Conservation (phyloP, 2,113 vertebrate genomes). For the Tachysurus fulvidraco region DNA sequence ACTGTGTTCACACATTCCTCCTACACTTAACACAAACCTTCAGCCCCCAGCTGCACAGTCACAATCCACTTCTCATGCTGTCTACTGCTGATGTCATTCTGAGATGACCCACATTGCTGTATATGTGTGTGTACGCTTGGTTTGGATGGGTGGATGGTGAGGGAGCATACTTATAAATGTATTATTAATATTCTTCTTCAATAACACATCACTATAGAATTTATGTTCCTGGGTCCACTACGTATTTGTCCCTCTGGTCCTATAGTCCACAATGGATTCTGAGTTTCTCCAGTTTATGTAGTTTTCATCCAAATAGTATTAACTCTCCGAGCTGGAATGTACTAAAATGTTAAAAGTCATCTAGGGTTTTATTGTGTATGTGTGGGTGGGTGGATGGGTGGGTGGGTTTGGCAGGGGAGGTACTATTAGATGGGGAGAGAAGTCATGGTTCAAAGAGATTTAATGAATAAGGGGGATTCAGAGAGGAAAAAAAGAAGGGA, state of each 20-base stretch:
- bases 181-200: constrained; percentile 20
- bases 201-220: constrained; percentile 22
- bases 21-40: constrained; percentile 46
- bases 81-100: constrained; percentile 8
- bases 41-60: constrained; percentile 30
- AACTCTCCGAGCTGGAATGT: not conserved
- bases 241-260: constrained; percentile 25
- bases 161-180: not conserved
- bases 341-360: constrained; percentile 12
- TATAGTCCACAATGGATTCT: constrained; percentile 16
- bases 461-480: constrained; percentile 24
- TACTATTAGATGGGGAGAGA: constrained; percentile 6
- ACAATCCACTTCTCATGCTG: constrained; percentile 28
- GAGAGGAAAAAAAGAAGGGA: constrained; percentile 5
- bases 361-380: constrained; percentile 26
- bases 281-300: not conserved
- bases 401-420: not conserved
- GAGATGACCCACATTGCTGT: constrained; percentile 12
- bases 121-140: not conserved
- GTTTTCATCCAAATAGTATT: constrained; percentile 6
- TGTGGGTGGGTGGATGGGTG: not conserved
- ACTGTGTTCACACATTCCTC: constrained; percentile 72
- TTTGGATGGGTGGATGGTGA: not conserved
- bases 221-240: constrained; percentile 3
- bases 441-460: constrained; percentile 12